These are phyloP conservation scores for Brevimyrus niger DNA, from an alignment of 2,113 vertebrate species.

Conservation along the genomic window DNA sequence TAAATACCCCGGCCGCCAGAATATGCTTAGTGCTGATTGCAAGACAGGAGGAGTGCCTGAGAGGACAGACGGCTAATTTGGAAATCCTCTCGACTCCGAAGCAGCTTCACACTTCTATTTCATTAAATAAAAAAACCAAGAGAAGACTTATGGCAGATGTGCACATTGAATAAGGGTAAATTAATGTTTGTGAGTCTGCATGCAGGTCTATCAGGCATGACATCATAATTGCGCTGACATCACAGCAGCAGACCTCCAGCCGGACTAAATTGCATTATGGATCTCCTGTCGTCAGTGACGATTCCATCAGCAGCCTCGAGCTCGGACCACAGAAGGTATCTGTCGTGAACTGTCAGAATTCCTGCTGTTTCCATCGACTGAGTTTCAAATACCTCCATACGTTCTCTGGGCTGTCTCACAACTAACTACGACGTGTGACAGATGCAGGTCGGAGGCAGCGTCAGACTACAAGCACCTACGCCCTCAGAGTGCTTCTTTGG, in stretches of 20 bases:
- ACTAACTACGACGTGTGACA: background rate
- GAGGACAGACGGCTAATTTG: conserved; percentile 14
- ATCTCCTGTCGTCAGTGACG: background rate
- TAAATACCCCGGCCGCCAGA: conserved; percentile 5
- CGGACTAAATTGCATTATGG: background rate
- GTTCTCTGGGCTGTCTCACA: background rate
- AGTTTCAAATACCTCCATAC: background rate
- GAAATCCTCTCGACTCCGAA: background rate
- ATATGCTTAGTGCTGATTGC: conserved; percentile 16
- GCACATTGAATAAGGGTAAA: background rate
- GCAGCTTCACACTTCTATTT: background rate
- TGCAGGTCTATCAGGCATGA: background rate
- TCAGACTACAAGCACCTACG: background rate
- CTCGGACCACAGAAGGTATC: background rate
- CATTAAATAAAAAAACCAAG: background rate
- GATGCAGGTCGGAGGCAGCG: background rate
- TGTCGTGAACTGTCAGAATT: background rate
- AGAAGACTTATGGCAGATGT: background rate
- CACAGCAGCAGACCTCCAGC: background rate
- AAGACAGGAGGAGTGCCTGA: background rate
- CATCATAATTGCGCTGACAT: background rate
- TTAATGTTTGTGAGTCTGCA: background rate
- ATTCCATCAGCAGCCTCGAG: background rate
- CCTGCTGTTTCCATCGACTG: background rate
- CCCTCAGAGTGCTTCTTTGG: background rate